These are phyloP conservation scores for Orthosia incerta DNA, from an alignment of 2,888 invertebrate genomes.

Conservation along the genomic window DNA sequence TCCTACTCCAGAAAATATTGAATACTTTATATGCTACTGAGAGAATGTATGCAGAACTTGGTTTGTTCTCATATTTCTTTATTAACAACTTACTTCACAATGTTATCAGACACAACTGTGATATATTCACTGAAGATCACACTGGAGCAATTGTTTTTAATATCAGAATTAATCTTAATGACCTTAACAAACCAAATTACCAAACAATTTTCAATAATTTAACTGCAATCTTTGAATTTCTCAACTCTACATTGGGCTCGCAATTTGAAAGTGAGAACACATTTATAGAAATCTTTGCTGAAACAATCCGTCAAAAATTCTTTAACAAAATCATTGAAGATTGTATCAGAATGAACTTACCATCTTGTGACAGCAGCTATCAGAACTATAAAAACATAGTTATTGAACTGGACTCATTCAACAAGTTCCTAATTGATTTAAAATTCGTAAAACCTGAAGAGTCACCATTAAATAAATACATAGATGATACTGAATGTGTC, in stretches of 20 bases:
- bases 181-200: slow-evolving; percentile 80
- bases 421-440: slow-evolving; percentile 86
- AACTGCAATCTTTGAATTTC: slow-evolving; percentile 87
- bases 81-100: slow-evolving; percentile 83
- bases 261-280: slow-evolving; percentile 82
- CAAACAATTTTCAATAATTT: slow-evolving; percentile 87
- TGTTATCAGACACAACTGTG: slow-evolving; percentile 85
- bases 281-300: slow-evolving; percentile 85
- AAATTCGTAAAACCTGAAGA: slow-evolving; percentile 82
- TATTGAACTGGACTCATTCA: slow-evolving; percentile 85
- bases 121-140: slow-evolving; percentile 86
- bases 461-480: slow-evolving; percentile 86
- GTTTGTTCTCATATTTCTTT: slow-evolving; percentile 86
- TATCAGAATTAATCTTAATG: slow-evolving; percentile 83
- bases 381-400: slow-evolving; percentile 85
- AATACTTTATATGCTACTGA: slow-evolving; percentile 83
- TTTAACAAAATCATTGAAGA: slow-evolving; percentile 87
- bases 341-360: slow-evolving; percentile 84
- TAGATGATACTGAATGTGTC: slow-evolving; percentile 85
- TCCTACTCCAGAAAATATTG: slow-evolving; percentile 82
- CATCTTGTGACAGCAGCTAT: slow-evolving; percentile 84
- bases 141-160: slow-evolving; percentile 86
- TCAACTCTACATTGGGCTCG: slow-evolving; percentile 84
- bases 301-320: slow-evolving; percentile 82
- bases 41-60: slow-evolving; percentile 84